These are phyloP conservation scores for Malthinus seriepunctatus DNA, from an alignment of 2,888 invertebrate species.

Conservation along the genomic window DNA sequence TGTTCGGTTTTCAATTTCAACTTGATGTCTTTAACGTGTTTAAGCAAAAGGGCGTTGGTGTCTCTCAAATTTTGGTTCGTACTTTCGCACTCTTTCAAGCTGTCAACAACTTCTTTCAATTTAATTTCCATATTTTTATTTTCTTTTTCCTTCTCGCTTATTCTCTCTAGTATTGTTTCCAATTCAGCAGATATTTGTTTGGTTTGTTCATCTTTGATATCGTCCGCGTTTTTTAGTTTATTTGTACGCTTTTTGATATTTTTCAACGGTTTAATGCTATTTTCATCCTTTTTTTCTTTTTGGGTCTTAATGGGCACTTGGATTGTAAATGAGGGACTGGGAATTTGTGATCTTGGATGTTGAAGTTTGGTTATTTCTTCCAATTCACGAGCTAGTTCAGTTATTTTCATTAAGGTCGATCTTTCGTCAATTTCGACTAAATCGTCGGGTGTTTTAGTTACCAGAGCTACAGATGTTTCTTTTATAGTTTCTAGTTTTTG, in stretches of 20 bases:
- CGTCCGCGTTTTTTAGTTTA: conserved; percentile 4
- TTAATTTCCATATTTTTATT: conserved; percentile 17
- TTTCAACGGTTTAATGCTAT: conserved; percentile 6
- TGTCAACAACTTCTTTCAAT: conserved; percentile 19
- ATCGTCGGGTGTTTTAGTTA: no score
- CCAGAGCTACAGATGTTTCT: no score
- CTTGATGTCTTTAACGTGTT: conserved; percentile 10
- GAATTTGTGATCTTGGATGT: no score
- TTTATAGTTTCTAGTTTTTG: no score
- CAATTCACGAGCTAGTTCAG: no score
- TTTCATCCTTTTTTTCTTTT: conserved; percentile 5
- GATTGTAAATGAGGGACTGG: no score
- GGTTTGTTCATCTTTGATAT: conserved; percentile 25
- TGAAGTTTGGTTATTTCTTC: no score
- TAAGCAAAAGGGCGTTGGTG: conserved; percentile 5
- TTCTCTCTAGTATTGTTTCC: conserved; percentile 19
- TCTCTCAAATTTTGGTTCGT: conserved; percentile 21
- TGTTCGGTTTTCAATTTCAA: conserved; percentile 12
- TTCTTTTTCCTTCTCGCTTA: conserved; percentile 23
- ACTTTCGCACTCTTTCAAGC: conserved; percentile 23
- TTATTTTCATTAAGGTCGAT: no score
- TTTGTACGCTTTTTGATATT: background rate
- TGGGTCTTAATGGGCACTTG: no score
- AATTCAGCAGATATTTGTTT: conserved; percentile 22
- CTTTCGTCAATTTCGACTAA: no score